Percentiles rank a stretch among this genome's conserved stretches.
phyloP scores from a whole-genome alignment of 2,113 vertebrate genomes.

The Lepisosteus osseus region DNA sequence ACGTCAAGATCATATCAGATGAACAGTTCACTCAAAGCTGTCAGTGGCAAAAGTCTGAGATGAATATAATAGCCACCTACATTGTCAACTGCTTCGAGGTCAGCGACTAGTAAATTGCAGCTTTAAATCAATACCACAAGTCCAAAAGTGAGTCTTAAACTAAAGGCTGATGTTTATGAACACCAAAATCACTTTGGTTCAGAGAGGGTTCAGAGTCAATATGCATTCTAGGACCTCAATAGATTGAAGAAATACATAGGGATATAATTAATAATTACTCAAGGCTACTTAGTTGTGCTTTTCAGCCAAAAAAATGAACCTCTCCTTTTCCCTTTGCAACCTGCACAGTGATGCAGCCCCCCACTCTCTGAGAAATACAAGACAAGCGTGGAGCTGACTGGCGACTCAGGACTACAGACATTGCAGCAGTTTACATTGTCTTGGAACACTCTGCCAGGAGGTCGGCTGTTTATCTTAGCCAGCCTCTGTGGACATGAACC shows the following conservation, averaged over 20 bases:
- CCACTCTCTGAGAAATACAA: neutral
- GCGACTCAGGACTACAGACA: neutral
- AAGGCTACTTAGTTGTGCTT: no score
- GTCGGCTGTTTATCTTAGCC: neutral
- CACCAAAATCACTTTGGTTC: no score
- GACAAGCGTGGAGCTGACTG: neutral
- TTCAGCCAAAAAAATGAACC: no score
- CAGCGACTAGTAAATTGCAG: conserved; percentile 25
- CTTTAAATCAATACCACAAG: no score
- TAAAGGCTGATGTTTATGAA: no score
- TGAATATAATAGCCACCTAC: conserved; percentile 50
- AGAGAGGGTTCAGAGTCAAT: no score
- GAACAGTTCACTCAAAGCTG: neutral
- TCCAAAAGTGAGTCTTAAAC: no score
- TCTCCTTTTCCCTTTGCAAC: no score
- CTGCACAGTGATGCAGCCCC: no score
- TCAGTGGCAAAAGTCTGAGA: conserved; percentile 22
- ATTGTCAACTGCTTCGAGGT: conserved; percentile 53
- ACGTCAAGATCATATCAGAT: conserved; percentile 45
- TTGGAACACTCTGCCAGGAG: conserved; percentile 5
- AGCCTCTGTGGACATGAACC: neutral
- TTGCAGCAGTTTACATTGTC: neutral
- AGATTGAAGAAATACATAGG: no score
- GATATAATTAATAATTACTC: no score
- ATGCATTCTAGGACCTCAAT: no score